These are phyloP conservation scores for Drosophila limbata DNA, from an alignment of 2,888 invertebrate genomes.

Conservation along the genomic window DNA sequence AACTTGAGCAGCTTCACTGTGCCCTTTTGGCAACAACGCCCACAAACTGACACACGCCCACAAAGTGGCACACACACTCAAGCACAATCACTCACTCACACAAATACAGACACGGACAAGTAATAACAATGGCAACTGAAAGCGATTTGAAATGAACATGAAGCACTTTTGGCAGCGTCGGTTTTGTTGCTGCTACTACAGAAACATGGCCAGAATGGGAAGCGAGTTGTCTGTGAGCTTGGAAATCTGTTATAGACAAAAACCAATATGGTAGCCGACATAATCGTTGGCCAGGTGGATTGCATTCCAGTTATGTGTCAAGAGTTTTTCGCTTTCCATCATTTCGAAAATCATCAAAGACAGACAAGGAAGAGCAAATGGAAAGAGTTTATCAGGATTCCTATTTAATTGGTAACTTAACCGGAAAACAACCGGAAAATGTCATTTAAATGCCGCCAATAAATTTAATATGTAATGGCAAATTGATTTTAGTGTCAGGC, in stretches of 20 bases:
- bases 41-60: conserved; percentile 44
- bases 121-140: conserved; percentile 37
- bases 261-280: conserved; percentile 66
- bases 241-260: conserved; percentile 52
- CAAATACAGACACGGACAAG: conserved; percentile 5
- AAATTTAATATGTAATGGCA: neutral
- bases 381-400: neutral
- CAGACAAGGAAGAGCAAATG: conserved; percentile 10
- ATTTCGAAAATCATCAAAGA: conserved; percentile 20
- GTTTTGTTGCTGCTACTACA: conserved; percentile 49
- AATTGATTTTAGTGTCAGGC: no score
- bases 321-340: conserved; percentile 16
- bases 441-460: neutral
- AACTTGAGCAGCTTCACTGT: conserved; percentile 48
- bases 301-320: conserved; percentile 27
- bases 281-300: conserved; percentile 52
- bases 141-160: conserved; percentile 53
- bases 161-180: conserved; percentile 54
- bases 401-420: neutral
- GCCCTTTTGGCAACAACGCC: conserved; percentile 69
- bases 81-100: conserved; percentile 7
- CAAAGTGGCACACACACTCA: conserved; percentile 5
- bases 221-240: neutral
- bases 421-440: neutral
- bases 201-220: conserved; percentile 22